Percentiles rank a stretch among this genome's conserved stretches.
These are phyloP conservation scores for Solenodon paradoxus DNA, from an alignment of 2,113 vertebrate species.

Conservation along the genomic window DNA sequence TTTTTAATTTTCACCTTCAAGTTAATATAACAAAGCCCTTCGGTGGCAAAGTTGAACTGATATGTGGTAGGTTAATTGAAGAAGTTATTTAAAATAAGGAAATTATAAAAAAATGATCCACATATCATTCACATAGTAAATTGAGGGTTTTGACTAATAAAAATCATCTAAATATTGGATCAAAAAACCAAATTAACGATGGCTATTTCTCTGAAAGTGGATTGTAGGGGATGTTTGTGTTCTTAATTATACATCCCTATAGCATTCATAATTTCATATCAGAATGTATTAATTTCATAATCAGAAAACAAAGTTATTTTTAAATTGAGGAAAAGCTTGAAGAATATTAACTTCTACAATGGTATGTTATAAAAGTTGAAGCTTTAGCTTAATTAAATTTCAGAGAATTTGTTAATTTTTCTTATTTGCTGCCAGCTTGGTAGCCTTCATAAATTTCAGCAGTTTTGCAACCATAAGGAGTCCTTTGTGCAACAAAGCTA, in stretches of 20 bases:
- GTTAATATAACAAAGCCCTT: background rate
- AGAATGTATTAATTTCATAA: background rate
- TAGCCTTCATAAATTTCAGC: background rate
- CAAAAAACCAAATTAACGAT: background rate
- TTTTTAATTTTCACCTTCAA: background rate
- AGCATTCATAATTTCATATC: background rate
- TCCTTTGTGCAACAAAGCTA: background rate
- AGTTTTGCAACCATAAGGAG: background rate
- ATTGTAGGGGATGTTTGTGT: background rate
- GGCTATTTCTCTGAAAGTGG: background rate
- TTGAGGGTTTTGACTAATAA: background rate
- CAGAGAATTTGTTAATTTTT: background rate
- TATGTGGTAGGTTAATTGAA: background rate
- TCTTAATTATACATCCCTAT: background rate
- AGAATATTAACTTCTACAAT: background rate
- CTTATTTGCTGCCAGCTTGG: background rate
- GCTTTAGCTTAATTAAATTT: background rate
- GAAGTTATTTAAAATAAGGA: background rate
- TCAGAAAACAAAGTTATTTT: background rate
- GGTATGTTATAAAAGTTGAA: background rate
- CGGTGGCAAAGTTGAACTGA: background rate
- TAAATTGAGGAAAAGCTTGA: background rate
- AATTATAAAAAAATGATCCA: background rate
- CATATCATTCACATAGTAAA: background rate
- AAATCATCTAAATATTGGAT: background rate